These are phyloP conservation scores for Amia ocellicauda DNA, from an alignment of 2,113 vertebrate genomes.

Conservation along the genomic window DNA sequence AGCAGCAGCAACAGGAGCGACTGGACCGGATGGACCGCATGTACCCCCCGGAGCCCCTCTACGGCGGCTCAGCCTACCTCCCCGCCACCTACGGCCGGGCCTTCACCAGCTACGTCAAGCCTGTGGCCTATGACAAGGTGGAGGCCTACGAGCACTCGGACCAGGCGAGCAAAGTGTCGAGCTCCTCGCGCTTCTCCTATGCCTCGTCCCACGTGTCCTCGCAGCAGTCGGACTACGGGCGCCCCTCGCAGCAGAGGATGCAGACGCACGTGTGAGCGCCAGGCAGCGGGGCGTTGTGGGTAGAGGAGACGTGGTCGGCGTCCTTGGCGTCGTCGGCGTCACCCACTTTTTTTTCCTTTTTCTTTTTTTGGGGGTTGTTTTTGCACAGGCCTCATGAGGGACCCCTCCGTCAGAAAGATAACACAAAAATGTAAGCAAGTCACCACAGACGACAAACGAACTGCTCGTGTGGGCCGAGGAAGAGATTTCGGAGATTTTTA, in stretches of 20 bases:
- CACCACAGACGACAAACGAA: too few relatives aligned
- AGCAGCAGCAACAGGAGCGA: constrained; percentile 44
- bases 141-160: constrained; percentile 75
- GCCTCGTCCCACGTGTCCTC: constrained; percentile 76
- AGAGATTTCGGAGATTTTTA: too few relatives aligned
- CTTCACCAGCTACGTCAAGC: constrained; percentile 81
- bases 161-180: constrained; percentile 70
- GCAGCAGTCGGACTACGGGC: constrained; percentile 72
- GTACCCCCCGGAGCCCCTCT: constrained; percentile 68
- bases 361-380: too few relatives aligned
- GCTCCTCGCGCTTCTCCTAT: constrained; percentile 78
- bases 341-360: too few relatives aligned
- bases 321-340: constrained; percentile 32
- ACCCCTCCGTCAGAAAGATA: too few relatives aligned
- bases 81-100: constrained; percentile 77
- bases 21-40: constrained; percentile 44
- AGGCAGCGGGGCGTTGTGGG: background rate
- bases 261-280: constrained; percentile 84
- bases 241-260: constrained; percentile 77
- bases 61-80: constrained; percentile 70
- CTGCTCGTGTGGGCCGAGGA: too few relatives aligned
- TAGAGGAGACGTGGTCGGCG: constrained; percentile 18
- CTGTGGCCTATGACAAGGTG: constrained; percentile 71
- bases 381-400: too few relatives aligned
- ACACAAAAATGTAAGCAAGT: too few relatives aligned